These are phyloP conservation scores for Autographa gamma DNA, from an alignment of 2,888 invertebrate genomes.

Conservation along the genomic window DNA sequence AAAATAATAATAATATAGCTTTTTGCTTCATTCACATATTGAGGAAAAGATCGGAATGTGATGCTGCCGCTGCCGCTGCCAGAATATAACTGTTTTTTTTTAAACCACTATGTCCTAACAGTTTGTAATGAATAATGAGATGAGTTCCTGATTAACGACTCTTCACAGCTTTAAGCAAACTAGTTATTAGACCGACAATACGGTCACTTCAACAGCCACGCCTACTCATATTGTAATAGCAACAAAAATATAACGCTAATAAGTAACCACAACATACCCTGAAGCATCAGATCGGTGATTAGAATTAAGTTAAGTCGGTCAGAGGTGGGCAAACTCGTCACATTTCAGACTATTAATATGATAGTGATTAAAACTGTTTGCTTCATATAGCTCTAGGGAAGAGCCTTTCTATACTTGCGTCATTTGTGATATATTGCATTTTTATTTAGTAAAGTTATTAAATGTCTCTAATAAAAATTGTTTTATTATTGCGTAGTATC, in stretches of 20 bases:
- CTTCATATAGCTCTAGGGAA: slow-evolving; percentile 41
- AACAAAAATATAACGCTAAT: background rate
- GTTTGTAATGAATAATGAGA: no score
- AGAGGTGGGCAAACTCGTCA: slow-evolving; percentile 41
- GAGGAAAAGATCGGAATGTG: no score
- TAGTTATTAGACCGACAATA: background rate
- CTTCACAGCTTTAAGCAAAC: background rate
- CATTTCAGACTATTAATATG: slow-evolving; percentile 18
- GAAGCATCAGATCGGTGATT: slow-evolving; percentile 24
- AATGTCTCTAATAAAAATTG: background rate
- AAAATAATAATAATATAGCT: no score
- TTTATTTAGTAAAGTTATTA: slow-evolving; percentile 7
- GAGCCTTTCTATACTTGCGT: slow-evolving; percentile 9
- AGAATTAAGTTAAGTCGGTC: slow-evolving; percentile 31
- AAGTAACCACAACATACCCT: slow-evolving; percentile 21
- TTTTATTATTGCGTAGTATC: background rate
- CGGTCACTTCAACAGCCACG: background rate
- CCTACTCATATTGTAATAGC: background rate
- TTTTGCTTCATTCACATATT: no score
- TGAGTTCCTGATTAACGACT: background rate
- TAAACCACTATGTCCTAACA: no score
- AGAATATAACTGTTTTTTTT: no score
- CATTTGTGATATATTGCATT: slow-evolving; percentile 24
- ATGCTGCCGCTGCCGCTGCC: no score
- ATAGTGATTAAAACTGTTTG: slow-evolving; percentile 34